Evolutionary conservation across 2,888 invertebrate species (phyloP).

Genomic region (Drosophila formosana): DNA sequence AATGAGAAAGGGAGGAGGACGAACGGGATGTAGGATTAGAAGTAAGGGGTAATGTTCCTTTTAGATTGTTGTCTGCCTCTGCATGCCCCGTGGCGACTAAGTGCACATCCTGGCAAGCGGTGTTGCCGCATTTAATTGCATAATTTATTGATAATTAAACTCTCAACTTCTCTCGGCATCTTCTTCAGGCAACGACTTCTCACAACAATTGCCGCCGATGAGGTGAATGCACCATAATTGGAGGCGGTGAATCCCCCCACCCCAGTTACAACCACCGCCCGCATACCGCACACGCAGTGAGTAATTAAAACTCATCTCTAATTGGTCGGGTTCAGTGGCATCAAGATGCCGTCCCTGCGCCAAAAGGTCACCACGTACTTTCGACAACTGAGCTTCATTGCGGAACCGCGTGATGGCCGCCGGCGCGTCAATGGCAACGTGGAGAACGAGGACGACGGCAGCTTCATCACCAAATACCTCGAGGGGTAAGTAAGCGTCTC

Average conservation of each 20-base stretch:
- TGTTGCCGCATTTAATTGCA: constrained; percentile 64
- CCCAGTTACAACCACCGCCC: neutral
- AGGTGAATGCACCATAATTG: constrained; percentile 55
- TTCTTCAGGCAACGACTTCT: constrained; percentile 44
- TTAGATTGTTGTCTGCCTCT: constrained; percentile 14
- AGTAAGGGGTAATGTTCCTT: constrained; percentile 11
- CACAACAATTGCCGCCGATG: constrained; percentile 67
- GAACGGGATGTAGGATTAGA: neutral
- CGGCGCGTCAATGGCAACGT: constrained; percentile 82
- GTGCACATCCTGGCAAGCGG: constrained; percentile 61
- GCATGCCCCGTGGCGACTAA: constrained; percentile 44
- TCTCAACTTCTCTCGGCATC: constrained; percentile 15
- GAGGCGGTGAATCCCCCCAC: constrained; percentile 45
- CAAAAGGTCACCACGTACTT: constrained; percentile 90
- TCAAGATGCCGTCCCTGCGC: constrained; percentile 89
- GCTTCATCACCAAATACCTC: constrained; percentile 90
- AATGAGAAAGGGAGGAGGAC: neutral
- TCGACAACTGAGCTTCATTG: constrained; percentile 89
- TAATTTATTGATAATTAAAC: constrained; percentile 79
- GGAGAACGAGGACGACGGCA: constrained; percentile 87
- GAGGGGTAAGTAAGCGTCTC: constrained; percentile 87
- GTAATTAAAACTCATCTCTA: constrained; percentile 51
- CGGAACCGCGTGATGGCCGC: constrained; percentile 86
- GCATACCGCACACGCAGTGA: neutral
- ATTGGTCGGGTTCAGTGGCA: constrained; percentile 38